Evolutionary conservation across 2,888 invertebrate species (phyloP).

Genomic region (Scaptomyza parva): DNA sequence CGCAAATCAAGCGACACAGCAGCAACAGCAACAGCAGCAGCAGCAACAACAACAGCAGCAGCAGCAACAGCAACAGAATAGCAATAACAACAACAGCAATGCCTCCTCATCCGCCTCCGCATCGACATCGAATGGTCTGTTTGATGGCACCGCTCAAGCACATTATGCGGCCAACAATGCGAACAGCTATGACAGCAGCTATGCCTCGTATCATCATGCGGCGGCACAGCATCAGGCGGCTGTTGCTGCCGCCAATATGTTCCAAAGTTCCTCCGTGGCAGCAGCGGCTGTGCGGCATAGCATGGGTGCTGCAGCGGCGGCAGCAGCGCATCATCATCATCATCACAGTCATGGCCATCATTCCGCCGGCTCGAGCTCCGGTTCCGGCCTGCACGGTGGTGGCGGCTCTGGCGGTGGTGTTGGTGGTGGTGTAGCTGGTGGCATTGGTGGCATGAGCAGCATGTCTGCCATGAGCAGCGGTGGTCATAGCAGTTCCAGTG

Average conservation of each 20-base stretch:
- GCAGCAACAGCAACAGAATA: slow-evolving; percentile 54
- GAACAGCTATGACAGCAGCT: slow-evolving; percentile 77
- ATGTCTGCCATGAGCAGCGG: slow-evolving; percentile 50
- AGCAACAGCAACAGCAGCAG: slow-evolving; percentile 80
- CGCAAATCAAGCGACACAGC: slow-evolving; percentile 69
- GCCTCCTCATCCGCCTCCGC: slow-evolving; percentile 67
- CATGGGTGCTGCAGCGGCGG: slow-evolving; percentile 76
- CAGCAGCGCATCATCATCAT: slow-evolving; percentile 77
- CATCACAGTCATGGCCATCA: slow-evolving; percentile 63
- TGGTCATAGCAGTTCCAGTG: slow-evolving; percentile 81
- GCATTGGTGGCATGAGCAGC: slow-evolving; percentile 43
- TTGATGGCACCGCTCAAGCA: slow-evolving; percentile 79
- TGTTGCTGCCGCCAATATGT: slow-evolving; percentile 83
- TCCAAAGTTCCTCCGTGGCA: slow-evolving; percentile 85
- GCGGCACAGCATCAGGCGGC: slow-evolving; percentile 83
- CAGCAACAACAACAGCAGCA: slow-evolving; percentile 57
- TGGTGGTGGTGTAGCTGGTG: slow-evolving; percentile 84
- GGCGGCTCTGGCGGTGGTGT: slow-evolving; percentile 83
- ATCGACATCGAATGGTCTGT: slow-evolving; percentile 76
- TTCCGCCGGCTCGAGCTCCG: slow-evolving; percentile 43
- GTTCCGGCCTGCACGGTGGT: slow-evolving; percentile 51
- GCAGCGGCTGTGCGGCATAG: slow-evolving; percentile 84
- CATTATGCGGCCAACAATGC: slow-evolving; percentile 59
- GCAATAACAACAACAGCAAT: slow-evolving; percentile 64
- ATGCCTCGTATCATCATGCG: slow-evolving; percentile 82